Evolutionary conservation across 2,888 invertebrate genomes (phyloP).

Genomic region (Drosophila meridionalis): DNA sequence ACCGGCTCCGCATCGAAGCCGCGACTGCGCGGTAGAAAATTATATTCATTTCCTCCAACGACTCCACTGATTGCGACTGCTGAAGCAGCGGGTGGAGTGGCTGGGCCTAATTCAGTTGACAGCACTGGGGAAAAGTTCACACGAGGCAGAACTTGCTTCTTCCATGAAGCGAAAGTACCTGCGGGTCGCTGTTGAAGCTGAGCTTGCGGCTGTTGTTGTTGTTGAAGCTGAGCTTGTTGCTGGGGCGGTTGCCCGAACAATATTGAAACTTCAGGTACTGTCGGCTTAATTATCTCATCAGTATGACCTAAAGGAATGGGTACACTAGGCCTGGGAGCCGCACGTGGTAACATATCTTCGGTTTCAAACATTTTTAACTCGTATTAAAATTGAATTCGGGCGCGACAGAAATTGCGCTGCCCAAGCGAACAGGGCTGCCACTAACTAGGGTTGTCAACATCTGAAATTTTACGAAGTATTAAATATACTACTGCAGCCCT

Average conservation of each 20-base stretch:
- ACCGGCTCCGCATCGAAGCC: slow-evolving; percentile 20
- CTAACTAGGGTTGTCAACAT: slow-evolving; percentile 6
- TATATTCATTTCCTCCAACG: slow-evolving; percentile 46
- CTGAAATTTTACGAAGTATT: background rate
- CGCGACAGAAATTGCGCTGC: slow-evolving; percentile 37
- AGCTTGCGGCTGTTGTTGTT: slow-evolving; percentile 26
- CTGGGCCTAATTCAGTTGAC: slow-evolving; percentile 57
- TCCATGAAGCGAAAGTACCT: slow-evolving; percentile 79
- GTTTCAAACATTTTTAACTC: slow-evolving; percentile 79
- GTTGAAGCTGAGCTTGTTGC: slow-evolving; percentile 25
- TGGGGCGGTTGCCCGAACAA: slow-evolving; percentile 66
- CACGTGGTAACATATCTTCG: slow-evolving; percentile 82
- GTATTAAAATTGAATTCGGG: slow-evolving; percentile 58
- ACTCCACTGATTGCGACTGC: slow-evolving; percentile 16
- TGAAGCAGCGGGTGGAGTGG: slow-evolving; percentile 21
- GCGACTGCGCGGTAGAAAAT: slow-evolving; percentile 46
- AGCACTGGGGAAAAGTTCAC: slow-evolving; percentile 69
- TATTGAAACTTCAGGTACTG: slow-evolving; percentile 77
- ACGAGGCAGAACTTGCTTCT: slow-evolving; percentile 80
- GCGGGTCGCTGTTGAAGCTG: slow-evolving; percentile 31
- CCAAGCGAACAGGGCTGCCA: slow-evolving; percentile 28
- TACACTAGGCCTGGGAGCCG: slow-evolving; percentile 79
- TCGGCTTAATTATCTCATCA: slow-evolving; percentile 60
- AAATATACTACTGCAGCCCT: slow-evolving; percentile 42
- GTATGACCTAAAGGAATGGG: slow-evolving; percentile 50